Base-by-base conservation (phyloP, 2,797 vertebrate species). In the Sphaeramia orbicularis region DNA sequence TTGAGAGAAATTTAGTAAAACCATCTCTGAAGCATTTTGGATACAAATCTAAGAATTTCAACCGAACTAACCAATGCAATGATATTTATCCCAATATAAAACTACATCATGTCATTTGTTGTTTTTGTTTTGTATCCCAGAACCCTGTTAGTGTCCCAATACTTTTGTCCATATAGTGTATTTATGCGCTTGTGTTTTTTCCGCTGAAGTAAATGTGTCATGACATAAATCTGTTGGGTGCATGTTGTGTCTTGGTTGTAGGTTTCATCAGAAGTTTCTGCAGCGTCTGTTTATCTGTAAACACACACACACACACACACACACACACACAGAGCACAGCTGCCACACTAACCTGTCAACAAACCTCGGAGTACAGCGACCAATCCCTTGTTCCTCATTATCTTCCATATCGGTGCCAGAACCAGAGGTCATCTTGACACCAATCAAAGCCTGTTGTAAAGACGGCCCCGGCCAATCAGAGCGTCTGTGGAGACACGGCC, bases 321-420 rank as follows among this genome's bases (percentile, higher is more conserved):
- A 51, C 41, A 0, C 55, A 40, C 35, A 48, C 24, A 19, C 7
- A 37, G 12, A 0, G 41, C 24, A 24, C 50, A 65, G 56, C 13
- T 66, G 38, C 27, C 40, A 41, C 32, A 50, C 15, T n/a, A 9
- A 51, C 37, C 11, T 57, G 53, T 63, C 40, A 50, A 8, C 54
- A 65, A 7, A 37, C 53, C 57, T 57, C 44, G 21, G 12, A 4
- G 16, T 16, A 43, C 32, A 19, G 42, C 6, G 10, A 14, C 27
- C 58, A 16, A 71, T 36, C 69, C 60, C 55, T 35, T 0, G 19
- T 40, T 50, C 50, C 67, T 81, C 61, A 57, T 70, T 78, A 57
- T 63, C 60, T 59, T 35, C 3, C 2, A 51, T 55, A 24, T 65
- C 45, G 55, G 63, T 57, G 63, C 38, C 59, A 71, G 48, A 65